phyloP scores from a whole-genome alignment of 92 coral and sea anemone species.

The Bergia sp. region DNA sequence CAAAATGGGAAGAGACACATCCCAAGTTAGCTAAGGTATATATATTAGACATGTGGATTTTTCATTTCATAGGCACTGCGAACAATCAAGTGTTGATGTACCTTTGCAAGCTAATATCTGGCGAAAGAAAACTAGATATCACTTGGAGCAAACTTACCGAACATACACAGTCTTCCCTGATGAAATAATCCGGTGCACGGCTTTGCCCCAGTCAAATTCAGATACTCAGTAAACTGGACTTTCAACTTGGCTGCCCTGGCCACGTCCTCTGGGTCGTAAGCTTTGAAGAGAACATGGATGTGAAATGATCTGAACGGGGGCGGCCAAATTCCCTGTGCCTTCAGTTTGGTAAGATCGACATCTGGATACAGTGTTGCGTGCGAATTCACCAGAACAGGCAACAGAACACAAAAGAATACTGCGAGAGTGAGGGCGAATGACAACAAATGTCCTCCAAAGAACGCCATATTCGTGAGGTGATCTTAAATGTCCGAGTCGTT shows the following conservation, averaged over 20 bases:
- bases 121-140: no score
- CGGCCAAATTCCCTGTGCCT: slow-evolving; percentile 9
- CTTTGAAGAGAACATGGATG: slow-evolving; percentile 17
- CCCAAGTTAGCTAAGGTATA: no score
- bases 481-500: no score
- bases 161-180: slow-evolving; percentile 19
- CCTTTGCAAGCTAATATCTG: no score
- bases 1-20: no score
- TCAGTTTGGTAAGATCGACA: slow-evolving; percentile 2
- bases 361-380: slow-evolving; percentile 1
- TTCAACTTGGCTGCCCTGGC: slow-evolving; percentile 1
- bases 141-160: background rate
- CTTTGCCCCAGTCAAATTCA: slow-evolving; percentile 17
- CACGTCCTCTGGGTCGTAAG: background rate
- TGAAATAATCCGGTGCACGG: slow-evolving; percentile 1
- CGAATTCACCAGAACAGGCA: background rate
- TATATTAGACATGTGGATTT: no score
- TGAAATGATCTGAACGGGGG: slow-evolving; percentile 20
- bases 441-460: background rate
- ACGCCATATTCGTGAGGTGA: background rate
- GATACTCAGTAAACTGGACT: slow-evolving; percentile 9
- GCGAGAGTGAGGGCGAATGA: background rate
- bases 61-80: no score
- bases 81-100: no score
- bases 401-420: background rate